Evolutionary conservation across 2,888 invertebrate genomes (phyloP).

Genomic region (Torymus aiolomorphi): DNA sequence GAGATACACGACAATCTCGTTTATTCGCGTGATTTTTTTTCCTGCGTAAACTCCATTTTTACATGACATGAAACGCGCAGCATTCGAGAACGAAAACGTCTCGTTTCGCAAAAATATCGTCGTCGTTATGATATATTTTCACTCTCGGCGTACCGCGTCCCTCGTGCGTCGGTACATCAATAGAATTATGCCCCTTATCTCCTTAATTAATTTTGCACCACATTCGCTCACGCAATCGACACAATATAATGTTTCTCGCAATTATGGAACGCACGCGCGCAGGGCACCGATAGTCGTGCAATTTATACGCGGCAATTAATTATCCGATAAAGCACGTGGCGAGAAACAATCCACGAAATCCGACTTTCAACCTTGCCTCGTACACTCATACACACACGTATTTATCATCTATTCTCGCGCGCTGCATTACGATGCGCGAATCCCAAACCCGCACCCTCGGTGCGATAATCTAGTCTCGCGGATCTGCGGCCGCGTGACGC

Average conservation of each 20-base stretch:
- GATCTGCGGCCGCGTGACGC: not conserved
- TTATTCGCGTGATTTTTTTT: constrained; percentile 21
- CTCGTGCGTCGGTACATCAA: constrained; percentile 23
- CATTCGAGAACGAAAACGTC: not conserved
- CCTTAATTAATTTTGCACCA: constrained; percentile 47
- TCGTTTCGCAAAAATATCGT: constrained; percentile 8
- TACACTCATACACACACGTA: not conserved
- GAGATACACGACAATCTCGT: constrained; percentile 22
- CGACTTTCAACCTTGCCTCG: constrained; percentile 18
- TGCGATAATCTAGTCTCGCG: not conserved
- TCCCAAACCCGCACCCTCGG: too few species aligned
- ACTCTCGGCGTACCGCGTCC: not conserved
- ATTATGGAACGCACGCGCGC: not conserved
- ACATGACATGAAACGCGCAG: constrained; percentile 6
- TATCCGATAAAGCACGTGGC: not conserved
- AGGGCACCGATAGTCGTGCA: constrained; percentile 13
- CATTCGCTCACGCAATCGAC: constrained; percentile 9
- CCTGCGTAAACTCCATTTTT: constrained; percentile 15
- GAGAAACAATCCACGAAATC: constrained; percentile 31
- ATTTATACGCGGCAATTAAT: constrained; percentile 35
- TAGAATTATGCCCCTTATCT: constrained; percentile 40
- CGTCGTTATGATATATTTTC: constrained; percentile 26
- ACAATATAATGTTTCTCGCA: constrained; percentile 1
- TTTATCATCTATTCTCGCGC: too few species aligned
- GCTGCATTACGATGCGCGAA: too few species aligned